Evolutionary conservation across 2,888 invertebrate genomes (phyloP).

Genomic region (Lasioglossum villosulum): DNA sequence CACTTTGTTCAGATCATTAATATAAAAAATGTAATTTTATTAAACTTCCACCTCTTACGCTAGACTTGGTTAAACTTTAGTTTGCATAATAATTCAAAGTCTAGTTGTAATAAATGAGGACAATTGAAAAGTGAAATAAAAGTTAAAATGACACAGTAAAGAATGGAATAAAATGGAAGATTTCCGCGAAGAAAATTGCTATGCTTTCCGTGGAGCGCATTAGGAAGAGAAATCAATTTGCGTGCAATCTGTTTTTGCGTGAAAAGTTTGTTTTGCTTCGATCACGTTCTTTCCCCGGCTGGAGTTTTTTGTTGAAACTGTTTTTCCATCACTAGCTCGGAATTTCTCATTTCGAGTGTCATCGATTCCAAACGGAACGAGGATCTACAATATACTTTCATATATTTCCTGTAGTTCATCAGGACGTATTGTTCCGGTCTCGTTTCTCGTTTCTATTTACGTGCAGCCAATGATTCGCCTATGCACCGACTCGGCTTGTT

Average conservation of each 20-base stretch:
- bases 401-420: constrained; percentile 47
- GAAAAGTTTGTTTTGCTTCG: not conserved
- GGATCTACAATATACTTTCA: constrained; percentile 32
- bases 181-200: not conserved
- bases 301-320: not conserved
- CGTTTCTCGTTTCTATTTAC: constrained; percentile 33
- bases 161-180: not conserved
- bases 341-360: constrained; percentile 47
- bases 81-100: too few species aligned
- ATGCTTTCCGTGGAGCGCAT: not conserved
- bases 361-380: constrained; percentile 19
- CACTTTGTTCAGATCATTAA: too few species aligned
- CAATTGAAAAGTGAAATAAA: not conserved
- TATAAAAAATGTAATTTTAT: too few species aligned
- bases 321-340: constrained; percentile 3
- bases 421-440: constrained; percentile 27
- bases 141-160: not conserved
- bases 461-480: constrained; percentile 29
- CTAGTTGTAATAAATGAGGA: not conserved
- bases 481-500: constrained; percentile 36
- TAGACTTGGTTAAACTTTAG: too few species aligned
- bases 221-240: constrained; percentile 24
- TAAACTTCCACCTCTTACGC: too few species aligned
- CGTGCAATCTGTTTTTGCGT: not conserved
- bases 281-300: not conserved